Evolutionary conservation across 92 coral and sea anemone species (phyloP).

Genomic region (Phenganax subtilis): DNA sequence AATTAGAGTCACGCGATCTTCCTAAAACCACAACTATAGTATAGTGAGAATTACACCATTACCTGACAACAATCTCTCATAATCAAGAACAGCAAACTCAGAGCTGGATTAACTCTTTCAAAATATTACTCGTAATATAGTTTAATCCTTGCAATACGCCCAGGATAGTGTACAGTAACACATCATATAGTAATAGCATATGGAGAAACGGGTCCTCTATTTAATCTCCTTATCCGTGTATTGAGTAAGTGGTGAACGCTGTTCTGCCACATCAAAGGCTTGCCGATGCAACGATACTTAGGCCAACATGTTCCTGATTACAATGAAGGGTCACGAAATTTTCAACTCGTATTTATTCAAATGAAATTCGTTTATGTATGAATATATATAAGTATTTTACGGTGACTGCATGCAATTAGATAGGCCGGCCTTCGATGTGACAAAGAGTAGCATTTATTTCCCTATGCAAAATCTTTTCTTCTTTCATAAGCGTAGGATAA

Average conservation of each 20-base stretch:
- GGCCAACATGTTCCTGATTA: background rate
- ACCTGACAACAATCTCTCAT: constrained; percentile 21
- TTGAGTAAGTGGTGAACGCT: background rate
- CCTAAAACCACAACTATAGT: background rate
- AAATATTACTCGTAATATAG: too few relatives aligned
- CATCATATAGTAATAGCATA: constrained; percentile 54
- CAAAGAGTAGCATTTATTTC: background rate
- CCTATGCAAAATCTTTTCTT: too few relatives aligned
- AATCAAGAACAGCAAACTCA: background rate
- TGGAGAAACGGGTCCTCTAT: constrained; percentile 57
- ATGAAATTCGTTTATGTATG: background rate
- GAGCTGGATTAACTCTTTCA: too few relatives aligned
- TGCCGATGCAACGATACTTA: constrained; percentile 25
- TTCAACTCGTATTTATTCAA: constrained; percentile 10
- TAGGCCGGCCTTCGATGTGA: background rate
- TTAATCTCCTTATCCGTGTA: constrained; percentile 49
- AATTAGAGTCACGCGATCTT: constrained; percentile 22
- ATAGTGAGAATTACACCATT: background rate
- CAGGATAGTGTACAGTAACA: background rate
- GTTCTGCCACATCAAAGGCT: background rate
- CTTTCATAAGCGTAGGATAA: too few relatives aligned
- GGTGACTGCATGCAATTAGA: constrained; percentile 13
- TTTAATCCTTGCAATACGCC: too few relatives aligned
- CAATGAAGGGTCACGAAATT: background rate
- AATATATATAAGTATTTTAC: background rate